Percentiles rank a stretch among this genome's conserved stretches.
phyloP scores from a whole-genome alignment of 2,888 invertebrate genomes.

The Germaria angustata region DNA sequence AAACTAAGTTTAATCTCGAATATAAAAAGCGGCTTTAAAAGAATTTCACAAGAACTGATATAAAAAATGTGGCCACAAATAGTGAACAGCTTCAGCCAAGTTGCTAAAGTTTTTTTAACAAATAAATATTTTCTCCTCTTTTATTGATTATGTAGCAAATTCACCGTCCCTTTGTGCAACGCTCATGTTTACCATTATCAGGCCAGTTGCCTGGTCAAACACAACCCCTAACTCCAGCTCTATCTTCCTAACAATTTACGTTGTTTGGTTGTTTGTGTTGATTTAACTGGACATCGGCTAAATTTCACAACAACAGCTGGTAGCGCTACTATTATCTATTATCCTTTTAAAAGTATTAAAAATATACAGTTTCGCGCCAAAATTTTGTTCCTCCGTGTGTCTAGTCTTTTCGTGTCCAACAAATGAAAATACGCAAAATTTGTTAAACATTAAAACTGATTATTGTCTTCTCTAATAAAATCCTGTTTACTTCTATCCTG shows the following conservation, averaged over 20 bases:
- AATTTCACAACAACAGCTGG: conserved; percentile 44
- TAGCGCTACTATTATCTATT: background rate
- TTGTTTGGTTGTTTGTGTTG: conserved; percentile 41
- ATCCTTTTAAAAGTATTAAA: background rate
- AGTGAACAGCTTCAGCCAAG: no score
- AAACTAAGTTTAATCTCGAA: no score
- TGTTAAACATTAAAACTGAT: background rate
- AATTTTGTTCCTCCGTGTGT: background rate
- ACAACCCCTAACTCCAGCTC: conserved; percentile 44
- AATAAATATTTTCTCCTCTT: background rate
- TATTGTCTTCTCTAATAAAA: background rate
- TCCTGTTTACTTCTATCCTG: conserved; percentile 48
- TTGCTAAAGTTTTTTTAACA: no score
- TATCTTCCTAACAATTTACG: background rate
- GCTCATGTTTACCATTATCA: conserved; percentile 11
- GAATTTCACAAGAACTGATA: no score
- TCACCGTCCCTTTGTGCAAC: background rate
- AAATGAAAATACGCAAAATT: conserved; percentile 51
- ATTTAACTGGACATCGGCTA: conserved; percentile 56
- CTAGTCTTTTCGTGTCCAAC: conserved; percentile 4
- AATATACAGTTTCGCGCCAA: conserved; percentile 62
- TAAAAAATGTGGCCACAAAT: no score
- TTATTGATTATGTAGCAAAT: background rate
- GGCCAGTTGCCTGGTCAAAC: background rate
- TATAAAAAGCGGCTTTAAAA: no score